Base-by-base conservation (phyloP, 2,113 vertebrate genomes). In the Dasyurus viverrinus region DNA sequence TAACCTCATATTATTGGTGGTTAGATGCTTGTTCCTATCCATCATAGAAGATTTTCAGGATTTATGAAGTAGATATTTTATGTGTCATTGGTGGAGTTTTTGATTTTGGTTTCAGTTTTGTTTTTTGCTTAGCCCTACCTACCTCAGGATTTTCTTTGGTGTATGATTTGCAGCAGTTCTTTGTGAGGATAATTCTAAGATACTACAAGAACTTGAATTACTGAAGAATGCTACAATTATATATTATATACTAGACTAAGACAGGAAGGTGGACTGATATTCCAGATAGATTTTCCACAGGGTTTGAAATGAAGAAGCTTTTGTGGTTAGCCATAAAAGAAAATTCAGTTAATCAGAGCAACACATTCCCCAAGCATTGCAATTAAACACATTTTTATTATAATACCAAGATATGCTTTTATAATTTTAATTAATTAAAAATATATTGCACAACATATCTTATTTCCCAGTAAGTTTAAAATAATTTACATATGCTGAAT, bases 321-420 rank as follows among this genome's bases (percentile, higher is more conserved):
- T 96, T 95, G 60, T 96, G 76, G 30, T 90, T 93, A 92, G 27
- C n/a, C 93, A 92, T 94, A 95, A 46, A 55, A 95, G 93, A 91
- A 96, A 55, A 7, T 93, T 95, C 90, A 90, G 8, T 92, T 94
- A 95, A 90, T 93, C 30, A 76, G 92, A 50, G 24, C 92, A 92
- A 4, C 10, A 5, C 9, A 92, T 60, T 96, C n/a, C n/a, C n/a
- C n/a, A n/a, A n/a, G n/a, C n/a, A n/a, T n/a, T n/a, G n/a, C n/a
- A n/a, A n/a, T n/a, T n/a, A n/a, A n/a, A n/a, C n/a, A n/a, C n/a
- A 8, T 84, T 50, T 95, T 93, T 6, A 91, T 50, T 24, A 90
- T 53, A 55, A 90, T 91, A 84, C 1, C 2, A 95, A 92, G 11
- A 2, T 92, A 1, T 48, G 42, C 92, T 97, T 95, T 96, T 95